Percentiles rank a stretch among this genome's conserved stretches.
These are phyloP conservation scores for Dicrostonyx torquatus DNA, from an alignment of 2,797 vertebrate species.

Conservation along the genomic window DNA sequence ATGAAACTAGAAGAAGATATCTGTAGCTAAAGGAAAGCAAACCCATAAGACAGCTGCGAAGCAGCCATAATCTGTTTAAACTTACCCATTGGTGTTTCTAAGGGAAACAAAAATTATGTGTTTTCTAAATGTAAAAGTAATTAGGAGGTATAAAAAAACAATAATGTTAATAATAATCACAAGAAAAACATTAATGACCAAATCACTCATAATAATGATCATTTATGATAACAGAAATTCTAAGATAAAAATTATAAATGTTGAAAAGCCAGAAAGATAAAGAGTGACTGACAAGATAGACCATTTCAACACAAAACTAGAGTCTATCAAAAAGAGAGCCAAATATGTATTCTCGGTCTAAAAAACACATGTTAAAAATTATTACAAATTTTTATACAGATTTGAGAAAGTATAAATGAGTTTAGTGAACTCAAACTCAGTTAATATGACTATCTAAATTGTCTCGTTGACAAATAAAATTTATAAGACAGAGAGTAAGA, in stretches of 20 bases:
- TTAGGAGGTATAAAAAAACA: neutral
- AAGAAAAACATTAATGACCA: neutral
- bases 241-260: slow-evolving; percentile 17
- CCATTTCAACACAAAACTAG: neutral
- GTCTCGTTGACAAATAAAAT: neutral
- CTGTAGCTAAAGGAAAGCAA: neutral
- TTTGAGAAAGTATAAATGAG: neutral
- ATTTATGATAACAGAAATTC: neutral
- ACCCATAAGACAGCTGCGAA: neutral
- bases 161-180: neutral
- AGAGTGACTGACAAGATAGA: slow-evolving; percentile 9
- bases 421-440: neutral
- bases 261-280: neutral
- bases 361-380: slow-evolving; percentile 1
- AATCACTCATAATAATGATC: neutral
- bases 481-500: neutral
- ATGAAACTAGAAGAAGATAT: neutral
- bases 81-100: neutral
- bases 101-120: neutral
- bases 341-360: neutral
- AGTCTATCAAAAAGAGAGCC: neutral
- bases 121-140: neutral
- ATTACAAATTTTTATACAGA: neutral
- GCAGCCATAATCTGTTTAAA: neutral
- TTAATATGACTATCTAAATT: neutral